phyloP scores from a whole-genome alignment of 2,113 vertebrate genomes.

The Labeo rohita region DNA sequence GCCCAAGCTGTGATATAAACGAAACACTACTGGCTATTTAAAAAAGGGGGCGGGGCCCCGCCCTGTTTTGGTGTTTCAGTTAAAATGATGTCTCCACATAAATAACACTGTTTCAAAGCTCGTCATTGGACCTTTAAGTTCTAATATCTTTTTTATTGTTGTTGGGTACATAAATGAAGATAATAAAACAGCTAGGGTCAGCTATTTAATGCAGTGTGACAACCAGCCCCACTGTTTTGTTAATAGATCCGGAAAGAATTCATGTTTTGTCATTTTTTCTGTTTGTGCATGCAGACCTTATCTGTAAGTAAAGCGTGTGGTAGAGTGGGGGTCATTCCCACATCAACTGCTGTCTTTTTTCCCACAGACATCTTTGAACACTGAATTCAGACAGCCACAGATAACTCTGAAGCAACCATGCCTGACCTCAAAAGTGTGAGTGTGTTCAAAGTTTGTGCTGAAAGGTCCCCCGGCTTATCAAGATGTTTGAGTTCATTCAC shows the following conservation, averaged over 20 bases:
- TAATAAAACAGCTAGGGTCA: too few relatives aligned
- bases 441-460: constrained; percentile 17
- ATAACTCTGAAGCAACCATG: constrained; percentile 52
- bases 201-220: not conserved
- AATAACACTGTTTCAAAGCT: too few relatives aligned
- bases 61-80: too few relatives aligned
- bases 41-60: too few relatives aligned
- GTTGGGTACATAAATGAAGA: too few relatives aligned
- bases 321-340: constrained; percentile 24
- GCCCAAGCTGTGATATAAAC: too few relatives aligned
- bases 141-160: too few relatives aligned
- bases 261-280: not conserved
- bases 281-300: constrained; percentile 1
- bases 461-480: constrained; percentile 6
- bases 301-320: constrained; percentile 7
- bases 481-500: constrained; percentile 33
- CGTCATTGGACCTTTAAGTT: too few relatives aligned
- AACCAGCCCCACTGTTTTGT: not conserved
- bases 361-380: constrained; percentile 48
- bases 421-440: constrained; percentile 47
- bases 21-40: too few relatives aligned
- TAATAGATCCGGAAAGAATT: not conserved
- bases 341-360: constrained; percentile 43
- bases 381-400: constrained; percentile 45
- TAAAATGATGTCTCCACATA: too few relatives aligned